Base-by-base conservation (phyloP, 1,140 invertebrate species). In the Papilio machaon region DNA sequence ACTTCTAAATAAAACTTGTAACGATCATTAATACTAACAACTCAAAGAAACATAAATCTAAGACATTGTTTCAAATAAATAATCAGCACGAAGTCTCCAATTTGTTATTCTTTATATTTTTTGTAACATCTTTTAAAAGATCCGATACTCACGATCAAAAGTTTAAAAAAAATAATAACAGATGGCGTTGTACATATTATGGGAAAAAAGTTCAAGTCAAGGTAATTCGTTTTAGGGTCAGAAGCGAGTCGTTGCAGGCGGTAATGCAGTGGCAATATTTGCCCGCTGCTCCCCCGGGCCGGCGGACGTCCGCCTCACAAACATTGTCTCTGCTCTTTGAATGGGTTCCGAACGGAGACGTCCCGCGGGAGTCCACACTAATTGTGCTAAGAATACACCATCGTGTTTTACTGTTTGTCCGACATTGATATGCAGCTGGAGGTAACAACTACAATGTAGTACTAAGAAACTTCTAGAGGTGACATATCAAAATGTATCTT, bases 231-330 rank as follows among this genome's bases (percentile, higher is more conserved):
- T 81, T 76, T 74, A 82, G 86, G 85, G 85, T 89, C 84, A 88
- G 86, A 89, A 91, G 90, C 89, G 88, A 90, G 85, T 89, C 83
- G 91, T 88, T 88, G 76, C 75, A 64, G 70, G 82, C 85, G 84
- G 88, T 93, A 91, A 93, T 90, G 90, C 90, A 89, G 80, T 86
- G 85, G 87, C 90, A 93, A 93, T 93, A 93, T 93, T 93, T 91
- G 89, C 85, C 80, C 85, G 81, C 82, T 80, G 43, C 81, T 86
- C 86, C 91, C 90, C 84, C 78, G 19, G 84, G 83, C 82, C 77
- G 85, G 83, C 49, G 49, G 82, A 88, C 85, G 84, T 84, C 86
- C 85, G 79, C 77, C 86, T 85, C 83, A 87, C 88, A 91, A 89
- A 92, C 89, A 90, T 83, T 88, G 85, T 87, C 86, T 70, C 64